A percentile compares a stretch with the other conserved stretches of the same genome.
These are phyloP conservation scores for Lochmaea capreae DNA, from an alignment of 2,888 invertebrate species.

Conservation along the genomic window DNA sequence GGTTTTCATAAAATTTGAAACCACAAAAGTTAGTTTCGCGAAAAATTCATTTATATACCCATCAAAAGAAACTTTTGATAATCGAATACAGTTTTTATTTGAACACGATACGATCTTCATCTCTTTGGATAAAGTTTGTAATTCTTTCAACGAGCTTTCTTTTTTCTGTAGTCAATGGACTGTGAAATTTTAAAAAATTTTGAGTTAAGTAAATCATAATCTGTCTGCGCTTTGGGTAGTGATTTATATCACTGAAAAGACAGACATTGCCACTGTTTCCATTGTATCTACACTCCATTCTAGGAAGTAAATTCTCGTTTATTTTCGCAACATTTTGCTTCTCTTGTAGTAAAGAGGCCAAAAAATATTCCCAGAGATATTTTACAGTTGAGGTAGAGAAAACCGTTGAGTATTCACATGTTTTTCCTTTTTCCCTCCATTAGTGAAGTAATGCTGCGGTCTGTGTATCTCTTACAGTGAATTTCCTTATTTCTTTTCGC, in stretches of 20 bases:
- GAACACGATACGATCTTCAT: too few species aligned
- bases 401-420: slow-evolving; percentile 52
- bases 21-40: too few species aligned
- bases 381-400: slow-evolving; percentile 38
- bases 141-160: too few species aligned
- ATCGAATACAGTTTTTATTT: too few species aligned
- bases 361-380: slow-evolving; percentile 38
- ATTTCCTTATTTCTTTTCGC: slow-evolving; percentile 58
- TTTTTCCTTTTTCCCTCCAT: slow-evolving; percentile 56
- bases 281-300: slow-evolving; percentile 33
- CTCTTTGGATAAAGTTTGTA: too few species aligned
- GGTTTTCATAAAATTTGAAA: too few species aligned
- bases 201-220: slow-evolving; percentile 23
- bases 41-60: too few species aligned
- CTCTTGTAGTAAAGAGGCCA: slow-evolving; percentile 24
- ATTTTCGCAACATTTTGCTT: slow-evolving; percentile 32
- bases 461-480: slow-evolving; percentile 54
- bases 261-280: slow-evolving; percentile 26
- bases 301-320: slow-evolving; percentile 35
- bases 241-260: slow-evolving; percentile 26
- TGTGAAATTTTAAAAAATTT: background rate
- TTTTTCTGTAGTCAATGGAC: background rate
- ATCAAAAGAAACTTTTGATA: too few species aligned
- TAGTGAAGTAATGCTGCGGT: slow-evolving; percentile 53
- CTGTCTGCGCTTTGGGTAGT: slow-evolving; percentile 19